Percentiles rank a stretch among this genome's conserved stretches.
phyloP scores from a whole-genome alignment of 1,140 invertebrate species.

The Aplysia californica region DNA sequence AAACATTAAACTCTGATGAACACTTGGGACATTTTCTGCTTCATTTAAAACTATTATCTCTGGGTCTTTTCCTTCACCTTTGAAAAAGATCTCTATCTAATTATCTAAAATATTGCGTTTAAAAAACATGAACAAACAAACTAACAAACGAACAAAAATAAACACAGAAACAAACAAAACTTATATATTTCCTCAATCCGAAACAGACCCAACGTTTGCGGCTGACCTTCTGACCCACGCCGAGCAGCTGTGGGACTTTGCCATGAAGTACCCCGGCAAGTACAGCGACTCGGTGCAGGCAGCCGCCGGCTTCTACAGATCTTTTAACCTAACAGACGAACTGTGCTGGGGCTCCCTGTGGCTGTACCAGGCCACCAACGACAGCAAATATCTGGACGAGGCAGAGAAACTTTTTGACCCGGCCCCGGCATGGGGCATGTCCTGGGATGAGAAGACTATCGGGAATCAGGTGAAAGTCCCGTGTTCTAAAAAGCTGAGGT shows the following conservation, averaged over 20 bases:
- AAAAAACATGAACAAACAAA: background rate
- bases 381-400: constrained; percentile 71
- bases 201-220: constrained; percentile 69
- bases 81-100: background rate
- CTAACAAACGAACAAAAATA: background rate
- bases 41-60: background rate
- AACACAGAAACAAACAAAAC: background rate
- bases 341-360: constrained; percentile 74
- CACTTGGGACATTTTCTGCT: background rate
- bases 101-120: background rate
- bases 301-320: constrained; percentile 72
- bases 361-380: constrained; percentile 74
- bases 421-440: constrained; percentile 64
- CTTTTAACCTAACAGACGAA: constrained; percentile 74
- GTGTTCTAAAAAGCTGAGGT: too few species aligned
- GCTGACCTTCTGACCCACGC: constrained; percentile 70
- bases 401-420: constrained; percentile 70
- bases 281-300: constrained; percentile 73
- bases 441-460: constrained; percentile 73
- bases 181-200: background rate
- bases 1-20: too few species aligned
- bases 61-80: background rate
- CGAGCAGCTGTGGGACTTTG: constrained; percentile 74
- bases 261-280: constrained; percentile 70
- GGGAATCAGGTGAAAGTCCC: constrained; percentile 24